These are phyloP conservation scores for Strongylocentrotus purpuratus DNA, from an alignment of 35 echinoderm and acorn worm genomes.

Conservation along the genomic window DNA sequence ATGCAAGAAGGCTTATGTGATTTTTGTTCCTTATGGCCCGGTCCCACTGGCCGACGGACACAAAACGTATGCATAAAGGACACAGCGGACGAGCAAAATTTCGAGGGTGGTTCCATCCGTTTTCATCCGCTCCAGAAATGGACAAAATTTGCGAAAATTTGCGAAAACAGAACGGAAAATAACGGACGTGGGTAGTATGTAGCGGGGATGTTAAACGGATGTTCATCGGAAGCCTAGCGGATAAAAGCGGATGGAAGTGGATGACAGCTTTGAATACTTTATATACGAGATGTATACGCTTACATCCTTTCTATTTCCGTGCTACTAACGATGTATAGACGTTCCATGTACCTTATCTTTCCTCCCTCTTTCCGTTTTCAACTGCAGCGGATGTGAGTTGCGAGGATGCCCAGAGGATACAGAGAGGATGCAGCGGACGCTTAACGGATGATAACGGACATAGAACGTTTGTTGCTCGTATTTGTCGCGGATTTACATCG, in stretches of 20 bases:
- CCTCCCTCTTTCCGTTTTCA: background rate
- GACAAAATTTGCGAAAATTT: constrained; percentile 33
- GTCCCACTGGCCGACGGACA: too few relatives aligned
- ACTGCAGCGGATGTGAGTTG: constrained; percentile 22
- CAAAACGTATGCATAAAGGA: too few relatives aligned
- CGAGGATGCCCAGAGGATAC: constrained; percentile 37
- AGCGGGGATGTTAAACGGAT: too few relatives aligned
- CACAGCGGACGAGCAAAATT: too few relatives aligned
- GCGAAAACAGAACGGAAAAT: too few relatives aligned
- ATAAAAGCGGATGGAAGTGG: too few relatives aligned
- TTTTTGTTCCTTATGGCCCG: too few relatives aligned
- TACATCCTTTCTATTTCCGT: constrained; percentile 38
- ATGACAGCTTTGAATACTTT: constrained; percentile 9
- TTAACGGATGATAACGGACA: constrained; percentile 35
- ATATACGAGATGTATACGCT: constrained; percentile 36
- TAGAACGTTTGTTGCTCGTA: constrained; percentile 35
- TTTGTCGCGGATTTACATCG: constrained; percentile 41
- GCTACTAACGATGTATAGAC: constrained; percentile 41
- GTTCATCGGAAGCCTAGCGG: too few relatives aligned
- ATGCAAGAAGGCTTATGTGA: too few relatives aligned
- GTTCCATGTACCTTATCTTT: constrained; percentile 37
- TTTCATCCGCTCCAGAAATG: constrained; percentile 6
- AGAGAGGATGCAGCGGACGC: constrained; percentile 33
- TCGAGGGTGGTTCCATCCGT: background rate
- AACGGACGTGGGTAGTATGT: too few relatives aligned